These are phyloP conservation scores for Lagodon rhomboides DNA, from an alignment of 2,797 vertebrate genomes.

Conservation along the genomic window DNA sequence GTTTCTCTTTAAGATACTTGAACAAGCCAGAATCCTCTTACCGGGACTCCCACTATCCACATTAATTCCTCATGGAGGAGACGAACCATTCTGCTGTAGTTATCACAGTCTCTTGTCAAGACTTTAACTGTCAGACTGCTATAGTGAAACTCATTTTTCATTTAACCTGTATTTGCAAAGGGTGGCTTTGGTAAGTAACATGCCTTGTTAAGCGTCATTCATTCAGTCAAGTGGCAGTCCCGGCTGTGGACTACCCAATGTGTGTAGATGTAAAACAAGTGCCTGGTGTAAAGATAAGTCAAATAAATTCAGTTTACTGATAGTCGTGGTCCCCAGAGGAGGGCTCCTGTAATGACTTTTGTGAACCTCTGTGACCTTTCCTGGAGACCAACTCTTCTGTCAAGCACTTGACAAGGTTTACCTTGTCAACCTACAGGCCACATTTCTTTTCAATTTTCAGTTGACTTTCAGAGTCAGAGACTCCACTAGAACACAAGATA, in stretches of 20 bases:
- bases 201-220: no score
- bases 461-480: not conserved
- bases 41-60: constrained; percentile 24
- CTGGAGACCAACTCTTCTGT: no score
- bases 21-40: constrained; percentile 64
- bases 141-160: not conserved
- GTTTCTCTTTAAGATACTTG: constrained; percentile 52
- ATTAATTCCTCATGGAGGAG: constrained; percentile 38
- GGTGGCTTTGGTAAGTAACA: not conserved
- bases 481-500: no score
- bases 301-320: not conserved
- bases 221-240: not conserved
- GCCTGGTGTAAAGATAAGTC: not conserved
- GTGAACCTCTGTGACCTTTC: no score
- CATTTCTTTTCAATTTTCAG: not conserved
- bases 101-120: not conserved
- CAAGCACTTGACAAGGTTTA: no score
- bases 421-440: not conserved
- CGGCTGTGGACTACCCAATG: not conserved
- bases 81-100: constrained; percentile 4
- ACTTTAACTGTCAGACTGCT: not conserved
- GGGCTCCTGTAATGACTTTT: no score
- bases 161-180: not conserved
- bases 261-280: not conserved
- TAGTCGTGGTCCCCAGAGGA: no score